phyloP scores from a whole-genome alignment of 2,113 vertebrate species.

The Hippocampus mohnikei region DNA sequence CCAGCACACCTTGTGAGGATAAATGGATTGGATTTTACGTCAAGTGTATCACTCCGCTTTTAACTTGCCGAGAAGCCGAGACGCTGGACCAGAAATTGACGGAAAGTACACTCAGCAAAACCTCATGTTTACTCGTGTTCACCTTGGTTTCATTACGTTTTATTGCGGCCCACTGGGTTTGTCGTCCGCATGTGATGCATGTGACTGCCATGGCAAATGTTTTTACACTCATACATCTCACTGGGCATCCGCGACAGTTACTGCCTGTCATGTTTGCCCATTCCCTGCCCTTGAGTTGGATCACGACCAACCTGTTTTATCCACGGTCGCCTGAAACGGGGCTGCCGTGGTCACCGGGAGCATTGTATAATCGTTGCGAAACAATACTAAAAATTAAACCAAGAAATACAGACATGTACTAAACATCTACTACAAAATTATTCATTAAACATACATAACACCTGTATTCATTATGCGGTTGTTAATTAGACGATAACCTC shows the following conservation, averaged over 20 bases:
- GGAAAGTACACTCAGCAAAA: too few species aligned
- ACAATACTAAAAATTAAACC: neutral
- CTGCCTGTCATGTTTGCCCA: neutral
- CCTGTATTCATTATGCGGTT: constrained; percentile 53
- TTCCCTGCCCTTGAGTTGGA: neutral
- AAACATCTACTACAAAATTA: neutral
- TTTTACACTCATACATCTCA: neutral
- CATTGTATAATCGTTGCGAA: neutral
- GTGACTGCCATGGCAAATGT: neutral
- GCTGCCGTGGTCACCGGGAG: neutral
- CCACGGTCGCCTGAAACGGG: neutral
- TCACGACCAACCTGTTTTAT: neutral
- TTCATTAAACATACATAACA: constrained; percentile 32
- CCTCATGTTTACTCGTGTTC: neutral
- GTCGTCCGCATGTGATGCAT: neutral
- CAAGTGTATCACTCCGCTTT: neutral
- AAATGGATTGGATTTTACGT: too few species aligned
- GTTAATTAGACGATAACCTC: constrained; percentile 64
- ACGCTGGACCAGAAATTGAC: too few species aligned
- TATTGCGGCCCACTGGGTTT: neutral
- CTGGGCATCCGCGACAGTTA: neutral
- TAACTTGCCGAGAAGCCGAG: too few species aligned
- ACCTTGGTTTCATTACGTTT: too few species aligned
- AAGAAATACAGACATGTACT: neutral
- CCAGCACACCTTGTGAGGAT: too few species aligned